Percentiles rank a stretch among this genome's conserved stretches.
Evolutionary conservation across 2,888 invertebrate genomes (phyloP).

Genomic region (Macaria notata): DNA sequence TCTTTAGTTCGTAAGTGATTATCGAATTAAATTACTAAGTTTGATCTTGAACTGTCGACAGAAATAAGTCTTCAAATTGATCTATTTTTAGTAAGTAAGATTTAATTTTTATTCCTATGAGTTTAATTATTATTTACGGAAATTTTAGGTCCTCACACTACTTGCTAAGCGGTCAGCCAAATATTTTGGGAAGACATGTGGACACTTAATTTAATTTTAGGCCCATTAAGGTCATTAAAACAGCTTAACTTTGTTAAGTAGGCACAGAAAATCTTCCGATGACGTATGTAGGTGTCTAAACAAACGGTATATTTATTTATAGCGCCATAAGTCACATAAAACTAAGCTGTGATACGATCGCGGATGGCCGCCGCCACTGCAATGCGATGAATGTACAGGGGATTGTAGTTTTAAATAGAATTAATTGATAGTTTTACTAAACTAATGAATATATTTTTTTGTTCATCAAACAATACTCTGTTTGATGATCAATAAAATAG

Average conservation of each 20-base stretch:
- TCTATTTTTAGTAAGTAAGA: no score
- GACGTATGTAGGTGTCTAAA: slow-evolving; percentile 72
- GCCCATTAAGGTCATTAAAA: neutral
- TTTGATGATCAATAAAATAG: no score
- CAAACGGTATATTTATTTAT: slow-evolving; percentile 77
- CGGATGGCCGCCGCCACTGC: slow-evolving; percentile 48
- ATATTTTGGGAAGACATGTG: no score
- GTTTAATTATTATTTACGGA: no score
- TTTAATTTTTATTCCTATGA: no score
- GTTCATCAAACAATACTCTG: no score
- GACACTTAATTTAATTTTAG: no score
- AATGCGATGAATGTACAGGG: slow-evolving; percentile 28
- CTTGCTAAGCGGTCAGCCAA: no score
- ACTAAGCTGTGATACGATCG: slow-evolving; percentile 77
- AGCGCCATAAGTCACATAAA: slow-evolving; percentile 75
- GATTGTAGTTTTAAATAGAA: slow-evolving; percentile 28
- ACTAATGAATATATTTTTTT: no score
- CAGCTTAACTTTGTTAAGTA: slow-evolving; percentile 34
- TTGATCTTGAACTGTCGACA: slow-evolving; percentile 25
- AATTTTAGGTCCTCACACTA: no score
- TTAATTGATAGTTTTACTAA: slow-evolving; percentile 20
- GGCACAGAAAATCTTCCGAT: slow-evolving; percentile 41
- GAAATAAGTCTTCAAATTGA: no score
- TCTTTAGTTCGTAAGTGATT: slow-evolving; percentile 50
- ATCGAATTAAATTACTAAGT: slow-evolving; percentile 42